Evolutionary conservation across 2,888 invertebrate genomes (phyloP).

Genomic region (Teleogryllus oceanicus): DNA sequence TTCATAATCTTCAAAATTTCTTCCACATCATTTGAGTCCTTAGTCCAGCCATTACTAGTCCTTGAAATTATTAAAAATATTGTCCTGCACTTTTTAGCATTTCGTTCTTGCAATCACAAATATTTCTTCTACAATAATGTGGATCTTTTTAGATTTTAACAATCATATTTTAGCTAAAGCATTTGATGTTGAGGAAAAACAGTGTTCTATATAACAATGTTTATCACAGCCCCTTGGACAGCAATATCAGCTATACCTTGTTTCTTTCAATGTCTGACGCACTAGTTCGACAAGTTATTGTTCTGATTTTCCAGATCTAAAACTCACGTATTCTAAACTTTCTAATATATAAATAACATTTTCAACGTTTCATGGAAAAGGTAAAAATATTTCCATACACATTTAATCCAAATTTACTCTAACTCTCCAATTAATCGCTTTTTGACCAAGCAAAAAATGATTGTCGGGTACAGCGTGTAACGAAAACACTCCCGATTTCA

Average conservation of each 20-base stretch:
- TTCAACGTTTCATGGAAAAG: background rate
- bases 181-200: constrained; percentile 18
- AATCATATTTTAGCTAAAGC: constrained; percentile 18
- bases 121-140: constrained; percentile 10
- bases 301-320: background rate
- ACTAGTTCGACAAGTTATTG: background rate
- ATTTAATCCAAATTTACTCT: background rate
- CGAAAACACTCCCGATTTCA: background rate
- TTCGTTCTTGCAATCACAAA: background rate
- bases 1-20: background rate
- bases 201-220: constrained; percentile 18
- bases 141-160: constrained; percentile 12
- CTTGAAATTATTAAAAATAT: constrained; percentile 10
- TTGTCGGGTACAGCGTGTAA: background rate
- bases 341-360: constrained; percentile 4
- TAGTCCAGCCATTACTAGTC: background rate
- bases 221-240: background rate
- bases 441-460: background rate
- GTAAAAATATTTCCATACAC: background rate
- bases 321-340: background rate
- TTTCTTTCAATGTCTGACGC: background rate
- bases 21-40: background rate
- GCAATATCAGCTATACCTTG: background rate
- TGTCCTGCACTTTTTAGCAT: constrained; percentile 4
- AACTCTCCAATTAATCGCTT: background rate